Conservation (phyloP, 2,113 vertebrate genomes). For the Columba livia region DNA sequence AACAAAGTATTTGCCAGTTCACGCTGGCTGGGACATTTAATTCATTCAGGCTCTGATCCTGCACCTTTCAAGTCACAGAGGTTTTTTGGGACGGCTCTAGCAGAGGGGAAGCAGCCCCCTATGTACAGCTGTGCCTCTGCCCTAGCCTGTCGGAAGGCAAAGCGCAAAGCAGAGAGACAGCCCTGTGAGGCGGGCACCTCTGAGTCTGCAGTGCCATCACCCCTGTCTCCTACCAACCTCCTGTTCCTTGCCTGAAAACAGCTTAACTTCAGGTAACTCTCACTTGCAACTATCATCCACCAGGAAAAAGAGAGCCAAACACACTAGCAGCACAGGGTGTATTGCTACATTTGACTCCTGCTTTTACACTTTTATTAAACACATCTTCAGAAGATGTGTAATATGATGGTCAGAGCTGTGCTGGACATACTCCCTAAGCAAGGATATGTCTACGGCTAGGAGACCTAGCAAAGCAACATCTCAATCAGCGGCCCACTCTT, state of each 20-base stretch:
- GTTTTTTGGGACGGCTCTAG: not conserved
- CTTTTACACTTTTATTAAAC: not conserved
- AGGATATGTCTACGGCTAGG: not conserved
- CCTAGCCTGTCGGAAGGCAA: not conserved
- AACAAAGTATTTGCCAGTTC: not conserved
- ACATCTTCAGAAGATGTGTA: not conserved
- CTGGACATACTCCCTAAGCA: not conserved
- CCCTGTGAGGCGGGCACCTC: not conserved
- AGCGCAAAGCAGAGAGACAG: not conserved
- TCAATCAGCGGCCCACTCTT: not conserved
- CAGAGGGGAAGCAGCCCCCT: not conserved
- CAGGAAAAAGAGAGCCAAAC: not conserved
- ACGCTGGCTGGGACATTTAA: not conserved
- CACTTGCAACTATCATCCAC: not conserved
- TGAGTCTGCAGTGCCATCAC: not conserved
- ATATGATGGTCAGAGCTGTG: not conserved
- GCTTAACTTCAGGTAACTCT: not conserved
- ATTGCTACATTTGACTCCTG: not conserved
- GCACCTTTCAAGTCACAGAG: not conserved
- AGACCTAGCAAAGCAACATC: not conserved
- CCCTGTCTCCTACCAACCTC: not conserved
- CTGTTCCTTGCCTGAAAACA: not conserved
- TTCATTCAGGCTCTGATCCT: not conserved
- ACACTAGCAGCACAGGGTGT: not conserved
- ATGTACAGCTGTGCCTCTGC: not conserved